These are phyloP conservation scores for Prenolepis imparis DNA, from an alignment of 2,888 invertebrate genomes.

Conservation along the genomic window DNA sequence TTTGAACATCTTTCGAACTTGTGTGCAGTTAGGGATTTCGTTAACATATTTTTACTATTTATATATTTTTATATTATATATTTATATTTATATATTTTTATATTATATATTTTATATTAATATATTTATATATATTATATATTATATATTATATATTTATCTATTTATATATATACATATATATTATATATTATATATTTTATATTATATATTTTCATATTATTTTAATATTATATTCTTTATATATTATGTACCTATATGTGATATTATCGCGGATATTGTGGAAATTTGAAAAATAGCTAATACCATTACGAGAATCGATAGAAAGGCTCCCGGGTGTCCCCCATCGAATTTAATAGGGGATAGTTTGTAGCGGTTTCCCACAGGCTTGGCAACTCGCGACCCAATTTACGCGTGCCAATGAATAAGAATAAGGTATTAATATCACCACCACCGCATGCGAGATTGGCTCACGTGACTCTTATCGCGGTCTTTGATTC, in stretches of 20 bases:
- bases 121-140: too few species aligned
- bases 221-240: too few species aligned
- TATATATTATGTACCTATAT: too few species aligned
- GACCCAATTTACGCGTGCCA: slow-evolving; percentile 77
- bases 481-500: slow-evolving; percentile 38
- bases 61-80: neutral
- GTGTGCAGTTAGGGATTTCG: neutral
- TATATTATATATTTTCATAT: neutral
- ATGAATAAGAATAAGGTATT: slow-evolving; percentile 78
- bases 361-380: slow-evolving; percentile 76
- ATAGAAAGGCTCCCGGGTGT: slow-evolving; percentile 34
- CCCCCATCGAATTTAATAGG: slow-evolving; percentile 55
- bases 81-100: neutral
- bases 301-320: slow-evolving; percentile 47
- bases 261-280: neutral
- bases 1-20: too few species aligned
- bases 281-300: slow-evolving; percentile 21
- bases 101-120: too few species aligned
- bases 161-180: neutral
- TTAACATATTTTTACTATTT: neutral
- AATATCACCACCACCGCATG: slow-evolving; percentile 40
- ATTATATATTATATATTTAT: neutral
- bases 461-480: slow-evolving; percentile 44
- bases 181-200: too few species aligned
- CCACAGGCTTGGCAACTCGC: slow-evolving; percentile 74